Percentiles rank a stretch among this genome's conserved stretches.
phyloP scores from a whole-genome alignment of 1,140 invertebrate genomes.

The Drosophila tropicalis region DNA sequence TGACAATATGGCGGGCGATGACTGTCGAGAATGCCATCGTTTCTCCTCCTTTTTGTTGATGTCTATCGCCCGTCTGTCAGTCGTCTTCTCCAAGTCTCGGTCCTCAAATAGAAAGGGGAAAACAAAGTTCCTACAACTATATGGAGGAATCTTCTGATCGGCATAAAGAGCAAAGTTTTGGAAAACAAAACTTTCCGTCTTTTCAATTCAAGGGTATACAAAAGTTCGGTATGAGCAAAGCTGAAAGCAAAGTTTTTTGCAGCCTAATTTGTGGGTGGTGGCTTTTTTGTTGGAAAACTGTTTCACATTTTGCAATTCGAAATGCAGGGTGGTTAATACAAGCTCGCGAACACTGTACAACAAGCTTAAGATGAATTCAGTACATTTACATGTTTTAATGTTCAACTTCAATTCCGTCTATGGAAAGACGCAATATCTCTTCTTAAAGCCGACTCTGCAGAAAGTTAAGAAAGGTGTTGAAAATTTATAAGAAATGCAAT shows the following conservation, averaged over 20 bases:
- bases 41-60: background rate
- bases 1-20: conserved; percentile 1
- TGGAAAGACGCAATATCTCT: no score
- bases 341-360: conserved; percentile 38
- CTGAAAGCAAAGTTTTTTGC: conserved; percentile 36
- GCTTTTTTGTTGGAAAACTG: conserved; percentile 78
- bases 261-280: conserved; percentile 80
- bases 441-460: no score
- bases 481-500: background rate
- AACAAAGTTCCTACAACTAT: no score
- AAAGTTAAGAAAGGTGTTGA: background rate
- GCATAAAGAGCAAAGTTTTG: no score
- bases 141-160: no score
- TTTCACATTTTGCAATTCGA: conserved; percentile 63
- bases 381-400: background rate
- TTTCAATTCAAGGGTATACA: background rate
- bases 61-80: conserved; percentile 38
- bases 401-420: no score
- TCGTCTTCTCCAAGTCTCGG: background rate
- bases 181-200: no score
- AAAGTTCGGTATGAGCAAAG: background rate
- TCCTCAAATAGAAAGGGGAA: background rate
- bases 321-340: conserved; percentile 45
- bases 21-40: background rate
- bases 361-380: conserved; percentile 10